Percentiles rank a stretch among this genome's conserved stretches.
These are phyloP conservation scores for Erebia aethiops DNA, from an alignment of 2,888 invertebrate genomes.

Conservation along the genomic window DNA sequence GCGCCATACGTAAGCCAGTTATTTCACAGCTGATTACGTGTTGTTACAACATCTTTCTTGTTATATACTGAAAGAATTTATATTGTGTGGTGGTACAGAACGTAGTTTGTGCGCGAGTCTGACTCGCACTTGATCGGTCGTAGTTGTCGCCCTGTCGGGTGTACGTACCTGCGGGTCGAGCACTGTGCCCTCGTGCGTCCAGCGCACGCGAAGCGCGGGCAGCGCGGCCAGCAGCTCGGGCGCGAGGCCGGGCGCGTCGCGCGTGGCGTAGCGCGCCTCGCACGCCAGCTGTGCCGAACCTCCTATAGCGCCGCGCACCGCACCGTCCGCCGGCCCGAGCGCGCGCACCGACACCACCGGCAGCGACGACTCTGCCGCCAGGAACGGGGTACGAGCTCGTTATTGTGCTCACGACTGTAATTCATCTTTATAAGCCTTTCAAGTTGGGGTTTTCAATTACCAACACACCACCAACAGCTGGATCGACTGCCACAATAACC, in stretches of 20 bases:
- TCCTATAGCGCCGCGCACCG: slow-evolving; percentile 44
- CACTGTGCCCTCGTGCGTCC: slow-evolving; percentile 52
- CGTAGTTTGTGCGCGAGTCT: no score
- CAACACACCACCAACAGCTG: no score
- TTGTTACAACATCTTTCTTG: no score
- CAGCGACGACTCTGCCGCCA: slow-evolving; percentile 43
- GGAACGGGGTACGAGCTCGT: neutral
- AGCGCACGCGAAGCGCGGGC: slow-evolving; percentile 58
- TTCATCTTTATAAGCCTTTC: no score
- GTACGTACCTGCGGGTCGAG: slow-evolving; percentile 51
- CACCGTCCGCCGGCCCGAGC: slow-evolving; percentile 25
- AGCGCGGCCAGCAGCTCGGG: slow-evolving; percentile 45
- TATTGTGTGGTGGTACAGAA: no score
- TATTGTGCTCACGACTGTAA: no score
- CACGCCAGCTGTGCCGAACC: slow-evolving; percentile 32
- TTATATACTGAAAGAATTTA: no score
- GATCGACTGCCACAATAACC: no score
- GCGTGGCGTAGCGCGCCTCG: slow-evolving; percentile 31
- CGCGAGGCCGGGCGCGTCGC: slow-evolving; percentile 47
- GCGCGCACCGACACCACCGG: slow-evolving; percentile 44
- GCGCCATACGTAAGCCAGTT: no score
- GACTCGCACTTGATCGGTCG: no score
- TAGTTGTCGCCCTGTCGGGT: neutral
- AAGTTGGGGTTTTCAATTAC: no score
- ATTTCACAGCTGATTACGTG: no score